These are phyloP conservation scores for Channa maculata DNA, from an alignment of 2,113 vertebrate species.

Conservation along the genomic window DNA sequence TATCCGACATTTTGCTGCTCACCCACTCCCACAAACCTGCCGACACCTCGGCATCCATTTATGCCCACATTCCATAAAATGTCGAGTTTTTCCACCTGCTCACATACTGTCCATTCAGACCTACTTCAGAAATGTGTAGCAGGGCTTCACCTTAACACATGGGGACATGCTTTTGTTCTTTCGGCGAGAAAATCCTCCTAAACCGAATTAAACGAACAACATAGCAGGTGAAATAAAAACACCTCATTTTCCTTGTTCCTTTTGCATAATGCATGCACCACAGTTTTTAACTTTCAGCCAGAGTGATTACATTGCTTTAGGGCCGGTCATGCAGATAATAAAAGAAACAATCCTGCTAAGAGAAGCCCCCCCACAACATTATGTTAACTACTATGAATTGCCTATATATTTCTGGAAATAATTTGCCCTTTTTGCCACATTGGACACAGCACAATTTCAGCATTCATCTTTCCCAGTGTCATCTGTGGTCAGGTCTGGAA, in stretches of 20 bases:
- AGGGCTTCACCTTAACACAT: neutral
- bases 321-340: constrained; percentile 60
- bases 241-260: constrained; percentile 14
- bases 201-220: neutral
- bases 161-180: neutral
- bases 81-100: constrained; percentile 12
- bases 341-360: constrained; percentile 54
- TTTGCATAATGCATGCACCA: constrained; percentile 53
- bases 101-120: neutral
- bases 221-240: constrained; percentile 32
- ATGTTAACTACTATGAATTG: constrained; percentile 29
- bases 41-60: constrained; percentile 25
- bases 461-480: constrained; percentile 31
- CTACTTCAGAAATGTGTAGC: neutral
- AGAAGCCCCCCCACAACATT: constrained; percentile 23
- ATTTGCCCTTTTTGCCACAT: constrained; percentile 7
- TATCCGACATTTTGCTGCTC: constrained; percentile 1
- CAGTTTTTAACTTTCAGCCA: constrained; percentile 55
- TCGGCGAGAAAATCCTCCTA: neutral
- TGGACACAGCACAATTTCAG: constrained; percentile 5
- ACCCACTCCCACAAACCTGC: neutral
- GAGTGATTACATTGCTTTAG: constrained; percentile 56
- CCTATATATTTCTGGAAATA: constrained; percentile 27
- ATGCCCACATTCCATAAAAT: neutral
- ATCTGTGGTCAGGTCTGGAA: constrained; percentile 34